Evolutionary conservation across 2,113 vertebrate species (phyloP).

Genomic region (Sarotherodon lohbergeri): DNA sequence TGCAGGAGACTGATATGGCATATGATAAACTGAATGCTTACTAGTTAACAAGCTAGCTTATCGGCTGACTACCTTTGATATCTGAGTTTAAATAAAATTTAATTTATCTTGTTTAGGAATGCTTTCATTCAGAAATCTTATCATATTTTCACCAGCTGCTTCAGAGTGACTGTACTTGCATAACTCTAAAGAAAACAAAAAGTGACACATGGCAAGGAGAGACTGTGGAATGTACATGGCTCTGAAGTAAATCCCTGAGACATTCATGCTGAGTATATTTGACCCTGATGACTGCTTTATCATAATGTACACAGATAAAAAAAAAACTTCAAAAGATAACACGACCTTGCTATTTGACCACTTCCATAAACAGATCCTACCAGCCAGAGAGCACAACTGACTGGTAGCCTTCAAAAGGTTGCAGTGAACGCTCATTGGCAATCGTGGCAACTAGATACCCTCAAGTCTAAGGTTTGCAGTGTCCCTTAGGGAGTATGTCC

Average conservation of each 20-base stretch:
- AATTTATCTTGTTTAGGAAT: not conserved
- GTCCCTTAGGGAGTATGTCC: constrained; percentile 44
- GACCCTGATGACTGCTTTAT: not conserved
- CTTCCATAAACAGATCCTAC: not conserved
- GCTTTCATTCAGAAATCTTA: not conserved
- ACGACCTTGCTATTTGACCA: not conserved
- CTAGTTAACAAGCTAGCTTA: not conserved
- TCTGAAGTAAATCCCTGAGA: not conserved
- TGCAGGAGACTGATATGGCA: fast-evolving
- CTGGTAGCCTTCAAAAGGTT: constrained; percentile 1
- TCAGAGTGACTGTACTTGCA: not conserved
- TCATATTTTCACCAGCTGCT: not conserved
- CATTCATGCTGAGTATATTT: not conserved
- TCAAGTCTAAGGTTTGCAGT: not conserved
- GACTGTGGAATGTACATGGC: not conserved
- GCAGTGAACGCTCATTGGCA: not conserved
- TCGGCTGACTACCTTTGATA: not conserved
- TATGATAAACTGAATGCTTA: not conserved
- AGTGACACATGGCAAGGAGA: not conserved
- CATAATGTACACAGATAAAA: not conserved
- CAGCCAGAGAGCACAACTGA: not conserved
- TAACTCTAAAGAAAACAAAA: not conserved
- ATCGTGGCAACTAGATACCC: constrained; percentile 45
- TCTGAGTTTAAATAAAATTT: not conserved
- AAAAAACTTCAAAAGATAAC: not conserved